phyloP scores from a whole-genome alignment of 2,888 invertebrate genomes.

The Hypomecis atomaria region DNA sequence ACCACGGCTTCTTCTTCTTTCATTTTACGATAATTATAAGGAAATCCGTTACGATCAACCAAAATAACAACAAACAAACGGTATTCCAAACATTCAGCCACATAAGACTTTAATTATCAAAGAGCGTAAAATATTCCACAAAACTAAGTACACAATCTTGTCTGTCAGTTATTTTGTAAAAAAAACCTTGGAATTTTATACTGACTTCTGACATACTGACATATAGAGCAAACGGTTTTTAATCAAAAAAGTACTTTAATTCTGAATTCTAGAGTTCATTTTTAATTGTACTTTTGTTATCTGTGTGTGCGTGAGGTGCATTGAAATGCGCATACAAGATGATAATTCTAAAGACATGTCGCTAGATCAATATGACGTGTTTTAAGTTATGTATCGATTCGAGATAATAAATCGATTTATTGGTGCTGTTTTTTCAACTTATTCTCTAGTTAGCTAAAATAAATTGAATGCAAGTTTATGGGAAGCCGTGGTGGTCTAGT shows the following conservation, averaged over 20 bases:
- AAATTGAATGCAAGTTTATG: not conserved
- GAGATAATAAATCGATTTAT: constrained; percentile 10
- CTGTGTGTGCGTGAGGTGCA: constrained; percentile 11
- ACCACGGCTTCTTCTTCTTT: too few relatives aligned
- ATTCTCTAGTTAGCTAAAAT: not conserved
- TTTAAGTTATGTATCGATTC: constrained; percentile 8
- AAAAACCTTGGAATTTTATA: constrained; percentile 26
- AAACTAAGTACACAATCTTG: constrained; percentile 5
- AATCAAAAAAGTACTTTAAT: constrained; percentile 5
- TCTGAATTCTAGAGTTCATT: not conserved
- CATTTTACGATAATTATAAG: too few relatives aligned
- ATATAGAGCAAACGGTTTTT: constrained; percentile 1
- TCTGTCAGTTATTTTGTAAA: constrained; percentile 1
- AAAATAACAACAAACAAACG: not conserved
- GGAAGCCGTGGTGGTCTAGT: not conserved
- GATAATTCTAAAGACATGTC: constrained; percentile 24
- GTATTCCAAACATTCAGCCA: not conserved
- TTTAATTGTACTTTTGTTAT: not conserved
- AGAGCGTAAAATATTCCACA: constrained; percentile 2
- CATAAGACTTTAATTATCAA: not conserved
- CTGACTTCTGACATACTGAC: constrained; percentile 26
- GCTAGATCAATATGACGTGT: constrained; percentile 16
- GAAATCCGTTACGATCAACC: too few relatives aligned
- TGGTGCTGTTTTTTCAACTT: too few relatives aligned
- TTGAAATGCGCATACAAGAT: constrained; percentile 19